These are phyloP conservation scores for Puntigrus tetrazona DNA, from an alignment of 2,113 vertebrate species.

Conservation along the genomic window DNA sequence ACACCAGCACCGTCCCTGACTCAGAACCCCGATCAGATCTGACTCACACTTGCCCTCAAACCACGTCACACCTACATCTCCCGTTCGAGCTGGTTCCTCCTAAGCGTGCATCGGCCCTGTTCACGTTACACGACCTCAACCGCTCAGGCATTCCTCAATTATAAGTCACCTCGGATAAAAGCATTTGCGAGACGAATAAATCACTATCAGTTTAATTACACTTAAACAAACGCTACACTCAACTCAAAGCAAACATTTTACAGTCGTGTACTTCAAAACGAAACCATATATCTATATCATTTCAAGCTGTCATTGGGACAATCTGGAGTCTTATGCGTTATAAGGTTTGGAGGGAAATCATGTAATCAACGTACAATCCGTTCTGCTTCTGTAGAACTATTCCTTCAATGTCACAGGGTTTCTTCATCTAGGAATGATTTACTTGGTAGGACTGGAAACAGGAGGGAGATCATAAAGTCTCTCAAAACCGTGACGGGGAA, in stretches of 20 bases:
- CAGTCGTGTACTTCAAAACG: background rate
- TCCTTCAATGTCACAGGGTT: background rate
- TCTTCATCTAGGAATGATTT: background rate
- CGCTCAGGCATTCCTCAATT: background rate
- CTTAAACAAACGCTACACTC: background rate
- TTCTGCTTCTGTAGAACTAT: background rate
- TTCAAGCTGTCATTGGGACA: background rate
- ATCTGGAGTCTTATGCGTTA: background rate
- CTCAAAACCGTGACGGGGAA: background rate
- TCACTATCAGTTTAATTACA: background rate
- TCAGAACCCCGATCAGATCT: background rate
- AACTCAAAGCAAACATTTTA: background rate
- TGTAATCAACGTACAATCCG: background rate
- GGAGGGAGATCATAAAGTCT: background rate
- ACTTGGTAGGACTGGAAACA: background rate
- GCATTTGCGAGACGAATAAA: background rate
- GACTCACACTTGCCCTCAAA: background rate
- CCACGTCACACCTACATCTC: background rate
- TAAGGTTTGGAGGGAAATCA: background rate
- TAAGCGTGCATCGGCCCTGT: background rate
- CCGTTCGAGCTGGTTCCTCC: conserved; percentile 12
- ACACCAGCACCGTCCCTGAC: background rate
- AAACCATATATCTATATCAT: background rate
- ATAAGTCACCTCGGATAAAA: background rate
- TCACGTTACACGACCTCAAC: background rate